Percentiles rank a stretch among this genome's conserved stretches.
Evolutionary conservation across 2,888 invertebrate genomes (phyloP).

Genomic region (Rhogogaster chlorosoma): DNA sequence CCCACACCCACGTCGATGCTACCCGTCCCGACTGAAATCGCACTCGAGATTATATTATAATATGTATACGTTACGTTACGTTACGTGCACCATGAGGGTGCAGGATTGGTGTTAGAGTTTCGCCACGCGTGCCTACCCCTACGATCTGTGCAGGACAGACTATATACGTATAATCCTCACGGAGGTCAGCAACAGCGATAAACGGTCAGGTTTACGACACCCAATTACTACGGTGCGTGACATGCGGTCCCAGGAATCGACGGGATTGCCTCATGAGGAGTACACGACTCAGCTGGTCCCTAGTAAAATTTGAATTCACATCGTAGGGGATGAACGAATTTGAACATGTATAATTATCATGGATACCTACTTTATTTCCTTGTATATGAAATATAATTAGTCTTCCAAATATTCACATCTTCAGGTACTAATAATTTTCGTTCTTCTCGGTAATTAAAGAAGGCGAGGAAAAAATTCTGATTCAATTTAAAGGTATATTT

Average conservation of each 20-base stretch:
- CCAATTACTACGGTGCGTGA: conserved; percentile 46
- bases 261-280: not conserved
- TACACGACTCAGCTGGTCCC: not conserved
- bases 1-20: conserved; percentile 57
- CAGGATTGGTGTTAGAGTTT: not conserved
- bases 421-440: not conserved
- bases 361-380: not conserved
- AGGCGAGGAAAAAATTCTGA: not conserved
- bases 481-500: not conserved
- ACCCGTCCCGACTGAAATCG: conserved; percentile 65
- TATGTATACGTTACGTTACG: conserved; percentile 51
- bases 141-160: not conserved
- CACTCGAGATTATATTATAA: conserved; percentile 74
- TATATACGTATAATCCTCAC: conserved; percentile 40
- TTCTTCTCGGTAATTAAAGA: not conserved
- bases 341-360: not conserved
- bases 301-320: not conserved
- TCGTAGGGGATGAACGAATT: not conserved
- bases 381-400: not conserved
- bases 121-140: not conserved
- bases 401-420: not conserved
- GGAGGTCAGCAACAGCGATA: conserved; percentile 34
- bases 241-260: not conserved
- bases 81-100: not conserved
- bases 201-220: conserved; percentile 46